Evolutionary conservation across 92 coral and sea anemone genomes (phyloP).

Genomic region (Bergia sp.): DNA sequence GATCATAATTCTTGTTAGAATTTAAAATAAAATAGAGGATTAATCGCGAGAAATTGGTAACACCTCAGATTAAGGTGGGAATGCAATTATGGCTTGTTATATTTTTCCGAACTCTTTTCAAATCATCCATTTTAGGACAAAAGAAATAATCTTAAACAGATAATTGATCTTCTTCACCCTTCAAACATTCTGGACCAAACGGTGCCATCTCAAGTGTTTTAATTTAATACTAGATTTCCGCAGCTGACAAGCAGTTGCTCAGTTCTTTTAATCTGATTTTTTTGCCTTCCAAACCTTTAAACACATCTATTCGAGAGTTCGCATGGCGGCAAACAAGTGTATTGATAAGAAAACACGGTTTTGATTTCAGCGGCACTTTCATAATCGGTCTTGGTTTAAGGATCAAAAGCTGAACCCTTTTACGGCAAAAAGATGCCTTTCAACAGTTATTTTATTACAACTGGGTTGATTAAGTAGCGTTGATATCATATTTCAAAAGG

Average conservation of each 20-base stretch:
- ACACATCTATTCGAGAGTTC: no score
- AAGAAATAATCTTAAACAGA: background rate
- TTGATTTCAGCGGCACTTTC: background rate
- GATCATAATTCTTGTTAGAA: background rate
- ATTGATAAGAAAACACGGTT: background rate
- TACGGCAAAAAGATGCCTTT: background rate
- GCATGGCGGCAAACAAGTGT: background rate
- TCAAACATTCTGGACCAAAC: constrained; percentile 5
- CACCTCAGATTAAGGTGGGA: background rate
- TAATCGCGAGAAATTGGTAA: background rate
- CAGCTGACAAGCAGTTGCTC: constrained; percentile 26
- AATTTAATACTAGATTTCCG: constrained; percentile 19
- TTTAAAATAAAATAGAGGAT: background rate
- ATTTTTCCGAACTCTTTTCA: background rate
- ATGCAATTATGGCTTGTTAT: background rate
- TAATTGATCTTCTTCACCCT: constrained; percentile 21
- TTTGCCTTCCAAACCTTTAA: background rate
- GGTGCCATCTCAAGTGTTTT: constrained; percentile 9
- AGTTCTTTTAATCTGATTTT: constrained; percentile 5
- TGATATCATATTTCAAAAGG: background rate
- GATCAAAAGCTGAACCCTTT: background rate
- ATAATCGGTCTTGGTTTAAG: background rate
- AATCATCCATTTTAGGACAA: background rate
- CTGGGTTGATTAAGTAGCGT: background rate
- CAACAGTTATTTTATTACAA: background rate